phyloP scores from a whole-genome alignment of 2,888 invertebrate genomes.

The Abrostola triplasia region DNA sequence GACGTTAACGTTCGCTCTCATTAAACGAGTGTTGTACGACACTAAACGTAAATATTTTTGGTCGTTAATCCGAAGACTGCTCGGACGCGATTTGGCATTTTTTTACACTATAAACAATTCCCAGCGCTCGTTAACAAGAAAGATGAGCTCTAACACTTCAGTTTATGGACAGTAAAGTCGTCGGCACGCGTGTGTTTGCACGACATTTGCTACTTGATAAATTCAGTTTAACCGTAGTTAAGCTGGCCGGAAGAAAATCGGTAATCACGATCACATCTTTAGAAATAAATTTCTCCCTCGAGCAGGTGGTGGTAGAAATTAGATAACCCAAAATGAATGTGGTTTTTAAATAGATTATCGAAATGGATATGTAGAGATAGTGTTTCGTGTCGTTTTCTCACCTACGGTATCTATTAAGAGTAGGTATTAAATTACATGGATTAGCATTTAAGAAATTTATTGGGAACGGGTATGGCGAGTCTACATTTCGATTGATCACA shows the following conservation, averaged over 20 bases:
- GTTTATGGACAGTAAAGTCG: slow-evolving; percentile 86
- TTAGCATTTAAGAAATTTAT: slow-evolving; percentile 22
- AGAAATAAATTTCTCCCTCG: slow-evolving; percentile 53
- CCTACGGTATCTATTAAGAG: slow-evolving; percentile 12
- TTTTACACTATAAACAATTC: slow-evolving; percentile 87
- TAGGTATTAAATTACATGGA: slow-evolving; percentile 14
- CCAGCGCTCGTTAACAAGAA: slow-evolving; percentile 85
- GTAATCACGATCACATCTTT: slow-evolving; percentile 39
- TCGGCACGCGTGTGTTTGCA: slow-evolving; percentile 76
- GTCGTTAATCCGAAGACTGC: slow-evolving; percentile 76
- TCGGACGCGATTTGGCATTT: slow-evolving; percentile 73
- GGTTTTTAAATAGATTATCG: slow-evolving; percentile 27
- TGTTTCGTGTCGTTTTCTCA: slow-evolving; percentile 14
- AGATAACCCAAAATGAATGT: slow-evolving; percentile 35
- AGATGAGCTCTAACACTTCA: slow-evolving; percentile 85
- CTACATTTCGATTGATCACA: slow-evolving; percentile 50
- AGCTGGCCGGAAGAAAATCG: slow-evolving; percentile 40
- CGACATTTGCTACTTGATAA: slow-evolving; percentile 74
- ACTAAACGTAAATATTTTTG: slow-evolving; percentile 79
- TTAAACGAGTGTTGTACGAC: slow-evolving; percentile 62
- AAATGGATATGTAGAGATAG: slow-evolving; percentile 19
- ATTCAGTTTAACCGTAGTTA: slow-evolving; percentile 64
- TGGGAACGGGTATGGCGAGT: slow-evolving; percentile 22
- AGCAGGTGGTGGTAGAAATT: slow-evolving; percentile 59
- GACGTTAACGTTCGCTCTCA: slow-evolving; percentile 57